phyloP scores from a whole-genome alignment of 2,113 vertebrate genomes.

The Oceanites oceanicus region DNA sequence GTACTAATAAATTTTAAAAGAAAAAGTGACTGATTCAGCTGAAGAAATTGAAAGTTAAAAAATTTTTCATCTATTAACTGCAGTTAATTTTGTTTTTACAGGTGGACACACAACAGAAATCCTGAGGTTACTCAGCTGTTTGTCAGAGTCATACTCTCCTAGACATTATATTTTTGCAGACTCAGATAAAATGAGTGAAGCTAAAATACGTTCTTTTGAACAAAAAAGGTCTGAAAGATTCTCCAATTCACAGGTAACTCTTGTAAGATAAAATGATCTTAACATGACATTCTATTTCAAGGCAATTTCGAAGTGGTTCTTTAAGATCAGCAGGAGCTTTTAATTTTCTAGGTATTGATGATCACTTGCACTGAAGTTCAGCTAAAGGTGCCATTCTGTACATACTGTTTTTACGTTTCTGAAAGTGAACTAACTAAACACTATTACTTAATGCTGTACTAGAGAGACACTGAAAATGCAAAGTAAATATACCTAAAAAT shows the following conservation, averaged over 20 bases:
- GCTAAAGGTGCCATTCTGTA: neutral
- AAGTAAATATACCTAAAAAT: neutral
- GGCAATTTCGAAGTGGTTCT: neutral
- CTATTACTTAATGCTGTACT: neutral
- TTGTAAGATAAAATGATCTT: neutral
- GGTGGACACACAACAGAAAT: slow-evolving; percentile 96
- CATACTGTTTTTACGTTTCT: neutral
- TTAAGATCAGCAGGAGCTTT: neutral
- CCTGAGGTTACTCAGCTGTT: slow-evolving; percentile 82
- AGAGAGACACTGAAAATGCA: neutral
- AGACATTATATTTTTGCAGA: slow-evolving; percentile 90
- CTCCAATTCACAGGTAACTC: slow-evolving; percentile 71
- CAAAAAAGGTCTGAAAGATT: slow-evolving; percentile 51
- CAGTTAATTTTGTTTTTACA: slow-evolving; percentile 53
- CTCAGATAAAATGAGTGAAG: slow-evolving; percentile 89
- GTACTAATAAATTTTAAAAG: neutral
- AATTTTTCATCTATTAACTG: neutral
- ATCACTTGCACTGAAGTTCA: neutral
- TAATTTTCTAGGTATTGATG: neutral
- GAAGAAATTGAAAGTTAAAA: neutral
- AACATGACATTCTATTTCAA: neutral
- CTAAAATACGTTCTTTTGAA: slow-evolving; percentile 87
- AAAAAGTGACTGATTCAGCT: neutral
- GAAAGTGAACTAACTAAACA: neutral
- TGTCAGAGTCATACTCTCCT: slow-evolving; percentile 83